These are phyloP conservation scores for Xanthia togata DNA, from an alignment of 2,888 invertebrate species.

Conservation along the genomic window DNA sequence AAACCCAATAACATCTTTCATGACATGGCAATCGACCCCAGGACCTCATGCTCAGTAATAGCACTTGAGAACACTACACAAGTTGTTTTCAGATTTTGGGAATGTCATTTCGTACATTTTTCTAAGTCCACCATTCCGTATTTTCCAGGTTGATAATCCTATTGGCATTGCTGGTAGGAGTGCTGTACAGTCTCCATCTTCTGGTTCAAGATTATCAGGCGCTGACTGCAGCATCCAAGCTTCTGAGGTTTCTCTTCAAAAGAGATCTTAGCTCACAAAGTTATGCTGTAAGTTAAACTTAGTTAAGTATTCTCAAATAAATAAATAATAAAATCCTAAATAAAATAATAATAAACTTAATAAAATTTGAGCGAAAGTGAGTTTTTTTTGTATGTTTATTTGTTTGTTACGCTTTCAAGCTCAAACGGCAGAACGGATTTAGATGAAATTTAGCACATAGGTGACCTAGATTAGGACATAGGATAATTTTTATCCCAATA, in stretches of 20 bases:
- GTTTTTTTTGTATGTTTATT: too few species aligned
- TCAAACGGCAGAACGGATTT: too few species aligned
- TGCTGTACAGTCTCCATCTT: constrained; percentile 83
- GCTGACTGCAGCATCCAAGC: constrained; percentile 76
- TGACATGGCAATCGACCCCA: too few species aligned
- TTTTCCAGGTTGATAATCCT: constrained; percentile 82
- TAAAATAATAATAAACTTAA: too few species aligned
- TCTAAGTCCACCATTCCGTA: not conserved
- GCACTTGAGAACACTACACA: not conserved
- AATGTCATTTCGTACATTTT: not conserved
- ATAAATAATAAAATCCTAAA: too few species aligned
- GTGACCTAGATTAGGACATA: too few species aligned
- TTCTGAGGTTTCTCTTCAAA: constrained; percentile 81
- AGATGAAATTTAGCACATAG: too few species aligned
- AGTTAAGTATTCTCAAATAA: not conserved
- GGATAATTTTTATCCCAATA: too few species aligned
- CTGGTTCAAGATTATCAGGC: constrained; percentile 86
- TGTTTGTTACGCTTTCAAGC: too few species aligned
- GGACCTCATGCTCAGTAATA: not conserved
- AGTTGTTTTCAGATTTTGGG: not conserved
- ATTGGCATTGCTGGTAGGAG: constrained; percentile 82
- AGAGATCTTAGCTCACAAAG: constrained; percentile 76
- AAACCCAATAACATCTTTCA: not conserved
- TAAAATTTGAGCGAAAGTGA: too few species aligned
- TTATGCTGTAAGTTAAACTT: constrained; percentile 70